Base-by-base conservation (phyloP, 2,888 invertebrate genomes). In the Euproctis similis region DNA sequence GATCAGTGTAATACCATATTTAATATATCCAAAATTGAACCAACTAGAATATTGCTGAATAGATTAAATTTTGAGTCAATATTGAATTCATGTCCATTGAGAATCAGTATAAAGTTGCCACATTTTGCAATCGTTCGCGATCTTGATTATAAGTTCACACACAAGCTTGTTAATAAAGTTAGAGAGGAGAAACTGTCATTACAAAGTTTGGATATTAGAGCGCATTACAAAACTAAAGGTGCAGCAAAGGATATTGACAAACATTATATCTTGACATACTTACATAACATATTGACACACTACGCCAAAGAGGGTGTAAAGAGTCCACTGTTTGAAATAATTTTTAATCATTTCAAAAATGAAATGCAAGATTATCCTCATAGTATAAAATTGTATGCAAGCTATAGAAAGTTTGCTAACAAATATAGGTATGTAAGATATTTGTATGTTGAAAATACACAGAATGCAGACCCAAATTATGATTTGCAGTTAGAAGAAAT, bases 401-500 rank as follows among this genome's bases (percentile, higher is more conserved):
- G 3, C 0, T 69, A 59, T 16, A 38, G 48, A 4, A 42, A 33
- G 6, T 42, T 46, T 21, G 42, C 52, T 0, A 66, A 42, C 12
- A 53, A 50, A 13, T 58, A 63, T 42, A 51, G 58, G 0, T 78
- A 73, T 18, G 44, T 64, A 0, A 46, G 77, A 30, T 63, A 68
- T 36, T 43, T 76, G 12, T 59, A 39, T 3, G 36, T 50, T 1
- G 58, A 69, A 1, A 40, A 52, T 2, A 21, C 38, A 1, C 4
- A 32, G 1, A 29, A 21, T 1, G 13, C 30, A 2, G 30, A 29
- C 4, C 7, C 26, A 0, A 36, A 48, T 5, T 61, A 62, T 26
- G 70, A 77, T 34, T 32, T 77, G 2, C 66, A 66, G 13, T 24
- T 80, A 0, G 57, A 75, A 36, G 78, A 80, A 30, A 53, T 45